phyloP scores from a whole-genome alignment of 2,113 vertebrate species.

The Meriones unguiculatus region DNA sequence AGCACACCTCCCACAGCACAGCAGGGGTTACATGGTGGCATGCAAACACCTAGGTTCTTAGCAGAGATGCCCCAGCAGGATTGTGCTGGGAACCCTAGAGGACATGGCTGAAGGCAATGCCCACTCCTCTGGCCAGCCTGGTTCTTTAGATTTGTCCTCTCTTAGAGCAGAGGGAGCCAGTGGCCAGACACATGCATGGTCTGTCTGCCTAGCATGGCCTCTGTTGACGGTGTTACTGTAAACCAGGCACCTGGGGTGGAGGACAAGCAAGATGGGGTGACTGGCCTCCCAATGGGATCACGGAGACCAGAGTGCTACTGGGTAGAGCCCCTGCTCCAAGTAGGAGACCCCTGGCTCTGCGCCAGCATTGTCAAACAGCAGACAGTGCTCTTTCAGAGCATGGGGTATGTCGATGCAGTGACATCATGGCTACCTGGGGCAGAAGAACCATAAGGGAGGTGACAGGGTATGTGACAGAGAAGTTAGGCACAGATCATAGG shows the following conservation, averaged over 20 bases:
- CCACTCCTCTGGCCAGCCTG: background rate
- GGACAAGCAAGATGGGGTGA: accelerated
- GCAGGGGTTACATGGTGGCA: background rate
- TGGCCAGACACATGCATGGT: background rate
- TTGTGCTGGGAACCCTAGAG: background rate
- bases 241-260: background rate
- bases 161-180: background rate
- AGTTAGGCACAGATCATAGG: background rate
- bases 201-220: background rate
- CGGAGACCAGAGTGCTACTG: background rate
- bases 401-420: background rate
- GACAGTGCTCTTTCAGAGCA: background rate
- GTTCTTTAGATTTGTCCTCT: background rate
- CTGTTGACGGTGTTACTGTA: background rate
- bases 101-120: background rate
- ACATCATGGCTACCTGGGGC: background rate
- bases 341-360: background rate
- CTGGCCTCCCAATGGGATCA: background rate
- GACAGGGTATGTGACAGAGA: background rate
- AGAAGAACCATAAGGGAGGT: background rate
- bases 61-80: background rate
- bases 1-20: background rate
- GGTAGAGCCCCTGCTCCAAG: background rate
- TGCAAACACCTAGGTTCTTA: background rate
- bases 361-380: background rate